Evolutionary conservation across 2,113 vertebrate genomes (phyloP).

Genomic region (Cyrtonyx montezumae): DNA sequence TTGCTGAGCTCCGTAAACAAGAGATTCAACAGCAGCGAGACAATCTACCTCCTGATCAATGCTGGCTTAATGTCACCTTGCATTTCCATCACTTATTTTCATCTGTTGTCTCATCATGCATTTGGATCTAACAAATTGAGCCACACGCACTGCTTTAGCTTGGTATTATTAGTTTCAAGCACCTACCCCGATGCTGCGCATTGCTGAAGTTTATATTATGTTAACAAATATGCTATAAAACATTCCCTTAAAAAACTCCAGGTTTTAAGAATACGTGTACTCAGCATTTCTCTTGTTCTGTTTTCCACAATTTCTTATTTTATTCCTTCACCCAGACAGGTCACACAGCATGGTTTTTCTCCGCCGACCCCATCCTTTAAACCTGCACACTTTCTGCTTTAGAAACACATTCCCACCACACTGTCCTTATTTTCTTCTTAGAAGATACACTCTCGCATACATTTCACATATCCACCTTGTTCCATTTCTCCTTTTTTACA

Average conservation of each 20-base stretch:
- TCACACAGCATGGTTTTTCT: background rate
- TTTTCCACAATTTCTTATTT: background rate
- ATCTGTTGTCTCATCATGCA: background rate
- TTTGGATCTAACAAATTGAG: background rate
- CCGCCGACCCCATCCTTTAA: background rate
- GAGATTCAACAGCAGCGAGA: background rate
- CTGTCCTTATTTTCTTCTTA: background rate
- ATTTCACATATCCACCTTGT: background rate
- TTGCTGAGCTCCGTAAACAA: background rate
- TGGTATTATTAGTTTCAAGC: background rate
- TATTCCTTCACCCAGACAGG: background rate
- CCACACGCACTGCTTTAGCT: background rate
- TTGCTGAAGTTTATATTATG: background rate
- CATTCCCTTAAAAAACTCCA: background rate
- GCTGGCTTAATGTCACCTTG: background rate
- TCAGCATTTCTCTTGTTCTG: background rate
- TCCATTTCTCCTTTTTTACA: background rate
- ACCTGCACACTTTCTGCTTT: background rate
- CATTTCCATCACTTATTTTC: background rate
- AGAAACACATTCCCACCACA: background rate
- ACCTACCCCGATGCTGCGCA: background rate
- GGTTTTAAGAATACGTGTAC: background rate
- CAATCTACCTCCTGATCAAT: background rate
- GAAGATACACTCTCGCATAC: background rate
- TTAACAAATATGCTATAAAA: background rate